Evolutionary conservation across 2,797 vertebrate genomes (phyloP).

Genomic region (Masticophis lateralis): DNA sequence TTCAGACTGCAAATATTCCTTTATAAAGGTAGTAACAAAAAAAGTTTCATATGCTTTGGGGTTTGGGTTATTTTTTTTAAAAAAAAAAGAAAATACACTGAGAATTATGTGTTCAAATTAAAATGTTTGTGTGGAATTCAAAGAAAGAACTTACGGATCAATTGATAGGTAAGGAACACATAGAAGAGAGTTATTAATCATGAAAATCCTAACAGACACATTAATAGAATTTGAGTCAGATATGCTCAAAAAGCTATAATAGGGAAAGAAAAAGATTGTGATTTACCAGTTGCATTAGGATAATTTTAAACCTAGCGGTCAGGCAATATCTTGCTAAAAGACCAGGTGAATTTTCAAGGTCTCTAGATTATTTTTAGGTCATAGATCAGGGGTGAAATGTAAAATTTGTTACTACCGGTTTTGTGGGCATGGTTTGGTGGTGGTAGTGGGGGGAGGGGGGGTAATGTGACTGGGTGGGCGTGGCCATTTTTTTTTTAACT

Average conservation of each 20-base stretch:
- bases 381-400: neutral
- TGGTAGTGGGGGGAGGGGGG: rapidly evolving
- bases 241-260: neutral
- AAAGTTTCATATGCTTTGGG: neutral
- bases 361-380: neutral
- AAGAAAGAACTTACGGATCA: neutral
- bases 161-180: neutral
- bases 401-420: no score
- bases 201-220: neutral
- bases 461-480: no score
- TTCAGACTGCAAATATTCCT: neutral
- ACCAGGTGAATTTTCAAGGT: neutral
- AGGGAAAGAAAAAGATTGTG: neutral
- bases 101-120: neutral
- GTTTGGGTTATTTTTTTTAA: neutral
- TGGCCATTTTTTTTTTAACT: no score
- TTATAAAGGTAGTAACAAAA: neutral
- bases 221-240: neutral
- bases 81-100: neutral
- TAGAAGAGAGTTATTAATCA: neutral
- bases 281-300: neutral
- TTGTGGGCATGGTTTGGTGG: no score
- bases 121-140: neutral
- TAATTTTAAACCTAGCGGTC: neutral
- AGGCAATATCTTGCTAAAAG: neutral